phyloP scores from a whole-genome alignment of 2,797 vertebrate species.

The Vultur gryphus region DNA sequence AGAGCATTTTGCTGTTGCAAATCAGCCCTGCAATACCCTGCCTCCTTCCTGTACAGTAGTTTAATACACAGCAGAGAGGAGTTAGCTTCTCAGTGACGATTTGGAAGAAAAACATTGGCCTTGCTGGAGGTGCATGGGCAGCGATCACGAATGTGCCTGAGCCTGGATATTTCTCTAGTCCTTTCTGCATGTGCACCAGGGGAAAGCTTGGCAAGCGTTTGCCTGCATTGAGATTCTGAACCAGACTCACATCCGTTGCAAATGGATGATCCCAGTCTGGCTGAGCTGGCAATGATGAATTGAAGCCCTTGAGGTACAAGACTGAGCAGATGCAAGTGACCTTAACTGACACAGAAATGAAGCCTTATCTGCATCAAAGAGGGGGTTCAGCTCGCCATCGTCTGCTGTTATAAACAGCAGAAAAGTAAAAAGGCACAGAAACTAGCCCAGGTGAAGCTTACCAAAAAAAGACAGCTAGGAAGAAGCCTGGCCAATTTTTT shows the following conservation, averaged over 20 bases:
- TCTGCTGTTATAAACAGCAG: not conserved
- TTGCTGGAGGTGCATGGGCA: not conserved
- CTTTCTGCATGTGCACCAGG: not conserved
- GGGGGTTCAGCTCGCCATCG: not conserved
- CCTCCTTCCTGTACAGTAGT: not conserved
- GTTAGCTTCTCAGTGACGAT: not conserved
- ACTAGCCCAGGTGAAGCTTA: not conserved
- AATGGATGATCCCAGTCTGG: not conserved
- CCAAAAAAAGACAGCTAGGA: not conserved
- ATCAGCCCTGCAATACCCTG: not conserved
- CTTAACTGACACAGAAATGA: constrained; percentile 28
- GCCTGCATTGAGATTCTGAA: constrained; percentile 29
- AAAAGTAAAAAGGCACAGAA: not conserved
- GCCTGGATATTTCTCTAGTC: not conserved
- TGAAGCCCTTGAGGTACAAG: constrained; percentile 42
- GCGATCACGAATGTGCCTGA: not conserved
- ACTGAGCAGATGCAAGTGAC: constrained; percentile 27
- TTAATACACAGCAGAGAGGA: not conserved
- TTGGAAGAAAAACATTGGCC: not conserved
- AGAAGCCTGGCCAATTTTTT: not conserved
- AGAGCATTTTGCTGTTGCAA: not conserved
- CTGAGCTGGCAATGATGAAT: constrained; percentile 32
- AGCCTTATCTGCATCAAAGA: constrained; percentile 17
- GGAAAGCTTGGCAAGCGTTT: not conserved
- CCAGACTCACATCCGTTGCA: not conserved